Evolutionary conservation across 2,113 vertebrate genomes (phyloP), one percentile per base, ranked within the genome.

Genomic region (Hippocampus barbouri): DNA sequence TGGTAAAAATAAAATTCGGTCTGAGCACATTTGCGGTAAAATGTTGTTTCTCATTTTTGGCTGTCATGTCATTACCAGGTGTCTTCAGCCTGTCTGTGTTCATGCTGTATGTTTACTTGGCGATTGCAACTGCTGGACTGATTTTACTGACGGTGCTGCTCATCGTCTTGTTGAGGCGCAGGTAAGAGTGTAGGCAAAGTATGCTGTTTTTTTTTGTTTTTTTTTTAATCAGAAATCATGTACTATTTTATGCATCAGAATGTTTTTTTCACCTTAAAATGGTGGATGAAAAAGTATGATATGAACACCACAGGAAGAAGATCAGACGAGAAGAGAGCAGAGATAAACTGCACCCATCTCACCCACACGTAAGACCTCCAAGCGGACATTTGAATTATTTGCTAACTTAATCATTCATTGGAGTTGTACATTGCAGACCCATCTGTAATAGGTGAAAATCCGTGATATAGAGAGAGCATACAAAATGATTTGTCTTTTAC

Each of bases 71-170:
- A 1, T 43, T 9, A 41, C 2, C 73, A 93, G 91, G 75, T 69
- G 79, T 74, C 62, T 69, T 87, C 76, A 82, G 81, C 65, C 73
- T 85, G 16, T 72, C 76, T 0, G 8, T 71, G 43, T 80, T 86
- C 71, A 79, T 88, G 82, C 84, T 88, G 75, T 92, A 84, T 38
- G 79, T 93, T 56, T 92, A 91, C 79, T 79, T 83, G 11, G 91
- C 80, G 51, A 75, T 69, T 53, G 91, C 86, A 72, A 71, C 73
- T 47, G 81, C 86, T 27, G 87, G 59, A 18, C 63, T 89, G 0
- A 5, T 86, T 64, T 77, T 93, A 6, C 69, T 92, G n/a, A 27
- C 70, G 7, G 56, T 72, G 41, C 75, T 87, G 43, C 1, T 89
- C 72, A 72, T 87, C 21, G 11, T 91, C 12, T 74, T 61, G 4